A percentile compares a stretch with the other conserved stretches of the same genome.
Conservation (phyloP, 2,888 invertebrate genomes). For the Drosophila multiciliata region DNA sequence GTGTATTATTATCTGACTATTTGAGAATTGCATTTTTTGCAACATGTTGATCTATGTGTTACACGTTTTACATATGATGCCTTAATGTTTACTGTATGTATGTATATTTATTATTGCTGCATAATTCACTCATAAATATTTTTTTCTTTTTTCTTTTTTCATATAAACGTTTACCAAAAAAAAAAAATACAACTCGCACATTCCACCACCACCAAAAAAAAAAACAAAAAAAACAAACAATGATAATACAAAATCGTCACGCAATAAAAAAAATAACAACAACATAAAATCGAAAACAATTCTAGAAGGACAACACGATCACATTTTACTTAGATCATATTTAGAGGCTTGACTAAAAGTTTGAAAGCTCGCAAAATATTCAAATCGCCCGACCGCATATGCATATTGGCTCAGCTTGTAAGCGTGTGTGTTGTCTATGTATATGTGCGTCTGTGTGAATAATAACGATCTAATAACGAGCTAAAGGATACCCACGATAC, state of each 20-base stretch:
- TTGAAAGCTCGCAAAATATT: slow-evolving; percentile 33
- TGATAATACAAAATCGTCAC: slow-evolving; percentile 46
- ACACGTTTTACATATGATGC: slow-evolving; percentile 64
- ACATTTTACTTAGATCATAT: slow-evolving; percentile 31
- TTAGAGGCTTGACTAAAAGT: slow-evolving; percentile 52
- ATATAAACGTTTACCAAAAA: slow-evolving; percentile 80
- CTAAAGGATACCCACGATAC: slow-evolving; percentile 33
- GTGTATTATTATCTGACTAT: slow-evolving; percentile 29
- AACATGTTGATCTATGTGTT: slow-evolving; percentile 46
- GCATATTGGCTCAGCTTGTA: slow-evolving; percentile 21
- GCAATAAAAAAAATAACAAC: slow-evolving; percentile 40
- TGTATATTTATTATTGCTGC: slow-evolving; percentile 83
- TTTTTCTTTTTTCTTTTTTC: slow-evolving; percentile 84
- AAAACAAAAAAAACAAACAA: slow-evolving; percentile 35
- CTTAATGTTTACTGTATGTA: slow-evolving; percentile 80
- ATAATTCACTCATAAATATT: slow-evolving; percentile 83
- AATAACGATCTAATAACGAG: slow-evolving; percentile 30
- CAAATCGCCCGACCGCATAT: slow-evolving; percentile 37
- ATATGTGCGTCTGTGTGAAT: slow-evolving; percentile 35
- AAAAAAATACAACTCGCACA: slow-evolving; percentile 72
- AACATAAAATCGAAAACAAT: slow-evolving; percentile 47
- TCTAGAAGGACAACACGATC: slow-evolving; percentile 58
- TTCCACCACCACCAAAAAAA: slow-evolving; percentile 74
- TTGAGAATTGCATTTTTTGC: slow-evolving; percentile 44
- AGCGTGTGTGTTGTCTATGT: slow-evolving; percentile 31